Conservation (phyloP, 2,888 invertebrate genomes). For the Cancer borealis region DNA sequence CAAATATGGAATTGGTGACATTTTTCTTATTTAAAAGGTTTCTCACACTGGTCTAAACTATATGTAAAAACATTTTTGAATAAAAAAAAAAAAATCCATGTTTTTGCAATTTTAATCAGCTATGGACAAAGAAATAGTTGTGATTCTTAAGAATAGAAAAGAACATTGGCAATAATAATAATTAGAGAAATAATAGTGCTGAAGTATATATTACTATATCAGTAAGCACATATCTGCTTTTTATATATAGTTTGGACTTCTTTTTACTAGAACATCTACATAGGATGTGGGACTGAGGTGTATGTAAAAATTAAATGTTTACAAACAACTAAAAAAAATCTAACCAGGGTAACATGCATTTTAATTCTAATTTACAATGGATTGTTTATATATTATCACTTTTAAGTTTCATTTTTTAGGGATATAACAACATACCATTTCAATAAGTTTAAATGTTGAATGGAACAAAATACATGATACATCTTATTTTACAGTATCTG, state of each 20-base stretch:
- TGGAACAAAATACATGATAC: neutral
- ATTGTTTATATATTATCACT: neutral
- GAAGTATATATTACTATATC: neutral
- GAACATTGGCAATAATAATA: neutral
- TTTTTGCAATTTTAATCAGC: neutral
- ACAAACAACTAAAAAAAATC: neutral
- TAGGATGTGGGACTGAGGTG: slow-evolving; percentile 13
- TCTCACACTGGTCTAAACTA: neutral
- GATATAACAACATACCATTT: neutral
- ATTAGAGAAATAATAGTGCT: neutral
- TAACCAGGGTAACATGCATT: neutral
- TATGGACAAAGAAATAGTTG: neutral
- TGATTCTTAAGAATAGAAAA: neutral
- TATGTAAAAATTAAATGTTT: neutral
- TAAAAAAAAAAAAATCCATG: neutral
- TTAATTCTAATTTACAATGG: neutral
- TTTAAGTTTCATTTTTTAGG: neutral
- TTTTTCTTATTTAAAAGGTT: neutral
- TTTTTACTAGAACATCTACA: neutral
- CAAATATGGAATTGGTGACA: neutral
- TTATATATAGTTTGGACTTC: neutral
- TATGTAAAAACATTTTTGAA: neutral
- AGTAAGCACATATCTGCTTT: neutral
- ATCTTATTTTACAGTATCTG: slow-evolving; percentile 74
- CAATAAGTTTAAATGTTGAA: neutral